Evolutionary conservation across 2,888 invertebrate species (phyloP), one percentile per base, ranked within the genome.

Genomic region (Dusona sp.): DNA sequence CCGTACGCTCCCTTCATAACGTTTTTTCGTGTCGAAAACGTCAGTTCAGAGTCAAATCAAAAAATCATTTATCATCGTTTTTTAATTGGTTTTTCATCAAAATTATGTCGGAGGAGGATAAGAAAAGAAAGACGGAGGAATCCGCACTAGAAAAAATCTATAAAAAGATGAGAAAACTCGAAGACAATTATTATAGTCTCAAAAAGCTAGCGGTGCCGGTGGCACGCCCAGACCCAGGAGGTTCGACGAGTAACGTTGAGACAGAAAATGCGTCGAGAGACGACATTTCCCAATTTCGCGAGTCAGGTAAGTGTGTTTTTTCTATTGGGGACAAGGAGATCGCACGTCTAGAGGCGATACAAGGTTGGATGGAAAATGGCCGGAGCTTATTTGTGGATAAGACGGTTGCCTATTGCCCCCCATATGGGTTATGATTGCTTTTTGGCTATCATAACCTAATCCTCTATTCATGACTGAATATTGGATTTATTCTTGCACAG

Each of bases 111-210:
- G 61, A 79, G 8, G 45, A 79, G 1, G 51, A 67, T 25, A 74
- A 74, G 0, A 84, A 84, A 74, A 74, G 79, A 11, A 73, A 67
- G 54, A 48, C 79, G 57, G 74, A 84, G 38, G 74, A 84, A 16
- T 74, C 84, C 67, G 79, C 42, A 8, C 13, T 84, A 7, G 79
- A 84, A 48, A 84, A 84, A n/a, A 79, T 84, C 1, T 84, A 84
- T 84, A 75, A 75, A 79, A 79, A 84, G 36, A 57, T 84, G 7
- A 67, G 19, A 13, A 84, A 84, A 48, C 45, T 79, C n/a, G 83
- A 84, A 7, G 79, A 84, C n/a, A 68, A 84, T 48, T 79, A 48
- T 57, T 73, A 83, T 65, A 65, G 19, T 33, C 57, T 83, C 25
- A 79, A 65, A 38, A 83, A 83, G 25, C 57, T 38, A 4, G 16